These are phyloP conservation scores for Gambusia affinis DNA, from an alignment of 2,113 vertebrate genomes.

Conservation along the genomic window DNA sequence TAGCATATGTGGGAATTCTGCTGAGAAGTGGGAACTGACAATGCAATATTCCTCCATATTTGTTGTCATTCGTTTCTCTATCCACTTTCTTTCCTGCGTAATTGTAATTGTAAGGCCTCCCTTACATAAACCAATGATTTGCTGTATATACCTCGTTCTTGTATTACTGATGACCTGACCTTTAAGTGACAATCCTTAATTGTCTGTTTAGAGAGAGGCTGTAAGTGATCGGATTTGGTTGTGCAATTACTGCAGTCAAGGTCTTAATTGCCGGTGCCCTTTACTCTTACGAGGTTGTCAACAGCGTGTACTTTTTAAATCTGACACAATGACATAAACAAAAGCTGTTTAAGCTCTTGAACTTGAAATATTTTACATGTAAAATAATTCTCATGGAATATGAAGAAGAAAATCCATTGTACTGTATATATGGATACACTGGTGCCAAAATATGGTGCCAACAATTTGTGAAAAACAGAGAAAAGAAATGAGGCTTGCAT, in stretches of 20 bases:
- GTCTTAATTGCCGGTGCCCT: slow-evolving; percentile 54
- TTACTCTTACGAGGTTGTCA: slow-evolving; percentile 54
- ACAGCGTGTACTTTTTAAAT: slow-evolving; percentile 18
- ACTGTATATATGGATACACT: not conserved
- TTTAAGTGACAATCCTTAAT: slow-evolving; percentile 58
- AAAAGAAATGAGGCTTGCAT: not conserved
- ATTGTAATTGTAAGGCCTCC: not conserved
- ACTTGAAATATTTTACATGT: not conserved
- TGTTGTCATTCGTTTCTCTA: not conserved
- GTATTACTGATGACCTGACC: slow-evolving; percentile 52
- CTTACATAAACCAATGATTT: slow-evolving; percentile 12
- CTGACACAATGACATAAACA: slow-evolving; percentile 14
- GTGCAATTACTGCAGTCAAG: slow-evolving; percentile 34
- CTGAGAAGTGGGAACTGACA: slow-evolving; percentile 10
- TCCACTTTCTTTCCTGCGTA: slow-evolving; percentile 3
- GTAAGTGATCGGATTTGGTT: slow-evolving; percentile 36
- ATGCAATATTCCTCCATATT: slow-evolving; percentile 1
- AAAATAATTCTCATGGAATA: not conserved
- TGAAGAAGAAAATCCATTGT: not conserved
- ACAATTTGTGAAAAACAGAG: not conserved
- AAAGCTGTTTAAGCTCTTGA: slow-evolving; percentile 4
- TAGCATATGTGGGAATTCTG: slow-evolving; percentile 37
- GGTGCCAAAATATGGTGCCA: not conserved
- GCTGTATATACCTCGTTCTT: slow-evolving; percentile 36
- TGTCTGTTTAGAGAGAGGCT: slow-evolving; percentile 33